Percentiles rank a stretch among this genome's conserved stretches.
These are phyloP conservation scores for Caenorhabditis tropicalis DNA, from an alignment of 1,140 invertebrate genomes.

Conservation along the genomic window DNA sequence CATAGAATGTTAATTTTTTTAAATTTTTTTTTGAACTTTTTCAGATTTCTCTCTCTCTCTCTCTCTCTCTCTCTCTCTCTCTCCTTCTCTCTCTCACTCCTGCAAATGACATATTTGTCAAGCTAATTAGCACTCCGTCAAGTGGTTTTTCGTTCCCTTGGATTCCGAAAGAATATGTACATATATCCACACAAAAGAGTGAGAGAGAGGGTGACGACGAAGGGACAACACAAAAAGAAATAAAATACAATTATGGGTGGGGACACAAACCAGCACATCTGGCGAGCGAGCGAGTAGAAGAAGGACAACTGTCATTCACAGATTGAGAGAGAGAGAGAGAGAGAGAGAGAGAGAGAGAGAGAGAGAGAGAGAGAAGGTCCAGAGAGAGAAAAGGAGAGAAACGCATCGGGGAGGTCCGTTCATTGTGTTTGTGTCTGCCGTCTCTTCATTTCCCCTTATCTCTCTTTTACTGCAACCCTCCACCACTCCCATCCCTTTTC, in stretches of 20 bases:
- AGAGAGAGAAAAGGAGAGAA: background rate
- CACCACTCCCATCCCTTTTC: no score
- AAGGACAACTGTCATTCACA: background rate
- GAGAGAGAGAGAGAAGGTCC: background rate
- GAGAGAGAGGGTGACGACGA: no score
- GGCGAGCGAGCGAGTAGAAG: background rate
- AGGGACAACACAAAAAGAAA: background rate
- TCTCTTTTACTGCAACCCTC: background rate
- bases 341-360: background rate
- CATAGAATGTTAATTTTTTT: no score
- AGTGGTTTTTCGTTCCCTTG: background rate
- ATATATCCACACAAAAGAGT: background rate
- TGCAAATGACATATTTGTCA: background rate
- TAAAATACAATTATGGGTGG: background rate
- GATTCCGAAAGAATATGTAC: background rate
- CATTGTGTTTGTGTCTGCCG: background rate
- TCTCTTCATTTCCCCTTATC: background rate
- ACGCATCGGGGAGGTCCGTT: background rate
- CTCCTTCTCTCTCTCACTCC: no score
- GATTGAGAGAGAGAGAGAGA: constrained; percentile 38
- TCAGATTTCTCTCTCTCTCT: no score
- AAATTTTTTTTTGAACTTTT: no score
- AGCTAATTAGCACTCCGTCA: background rate
- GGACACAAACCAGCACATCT: no score
- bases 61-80: no score